These are phyloP conservation scores for Tetraodon nigroviridis DNA, from an alignment of 2,113 vertebrate species.

Conservation along the genomic window DNA sequence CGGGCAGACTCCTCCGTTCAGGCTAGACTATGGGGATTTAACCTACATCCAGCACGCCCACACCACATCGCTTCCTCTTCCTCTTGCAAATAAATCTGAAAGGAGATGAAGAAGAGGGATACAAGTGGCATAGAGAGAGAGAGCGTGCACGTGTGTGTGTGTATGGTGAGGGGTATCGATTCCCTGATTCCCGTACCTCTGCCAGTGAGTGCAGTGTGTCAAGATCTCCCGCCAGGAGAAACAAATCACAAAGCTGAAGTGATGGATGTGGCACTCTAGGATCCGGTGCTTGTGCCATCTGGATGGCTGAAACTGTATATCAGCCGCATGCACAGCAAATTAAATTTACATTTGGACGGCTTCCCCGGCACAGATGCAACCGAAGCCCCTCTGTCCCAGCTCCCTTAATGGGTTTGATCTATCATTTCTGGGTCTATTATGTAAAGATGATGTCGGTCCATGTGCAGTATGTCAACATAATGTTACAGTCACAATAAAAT, in stretches of 20 bases:
- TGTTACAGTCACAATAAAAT: slow-evolving; percentile 58
- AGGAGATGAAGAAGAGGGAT: slow-evolving; percentile 19
- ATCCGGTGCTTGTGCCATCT: slow-evolving; percentile 71
- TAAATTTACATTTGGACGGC: slow-evolving; percentile 74
- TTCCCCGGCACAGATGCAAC: slow-evolving; percentile 60
- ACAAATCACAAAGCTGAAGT: slow-evolving; percentile 73
- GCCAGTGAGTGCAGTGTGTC: slow-evolving; percentile 69
- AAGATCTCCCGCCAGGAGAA: slow-evolving; percentile 75
- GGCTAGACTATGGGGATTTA: slow-evolving; percentile 50
- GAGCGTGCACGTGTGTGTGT: too few species aligned
- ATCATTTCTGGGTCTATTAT: slow-evolving; percentile 66
- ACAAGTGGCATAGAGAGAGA: slow-evolving; percentile 16
- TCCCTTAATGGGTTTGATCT: slow-evolving; percentile 64
- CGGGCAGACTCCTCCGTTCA: slow-evolving; percentile 35
- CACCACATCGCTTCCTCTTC: slow-evolving; percentile 41
- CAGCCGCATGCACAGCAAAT: slow-evolving; percentile 74
- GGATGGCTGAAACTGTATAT: slow-evolving; percentile 72
- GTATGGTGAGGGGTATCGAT: slow-evolving; percentile 63
- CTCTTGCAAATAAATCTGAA: slow-evolving; percentile 55
- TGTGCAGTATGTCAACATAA: slow-evolving; percentile 60
- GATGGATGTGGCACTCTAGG: slow-evolving; percentile 78
- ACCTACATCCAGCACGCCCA: slow-evolving; percentile 55
- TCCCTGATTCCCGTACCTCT: slow-evolving; percentile 69
- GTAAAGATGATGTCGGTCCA: slow-evolving; percentile 58
- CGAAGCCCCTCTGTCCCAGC: slow-evolving; percentile 45